Evolutionary conservation across 2,113 vertebrate species (phyloP).

Genomic region (Phocoena sinus): DNA sequence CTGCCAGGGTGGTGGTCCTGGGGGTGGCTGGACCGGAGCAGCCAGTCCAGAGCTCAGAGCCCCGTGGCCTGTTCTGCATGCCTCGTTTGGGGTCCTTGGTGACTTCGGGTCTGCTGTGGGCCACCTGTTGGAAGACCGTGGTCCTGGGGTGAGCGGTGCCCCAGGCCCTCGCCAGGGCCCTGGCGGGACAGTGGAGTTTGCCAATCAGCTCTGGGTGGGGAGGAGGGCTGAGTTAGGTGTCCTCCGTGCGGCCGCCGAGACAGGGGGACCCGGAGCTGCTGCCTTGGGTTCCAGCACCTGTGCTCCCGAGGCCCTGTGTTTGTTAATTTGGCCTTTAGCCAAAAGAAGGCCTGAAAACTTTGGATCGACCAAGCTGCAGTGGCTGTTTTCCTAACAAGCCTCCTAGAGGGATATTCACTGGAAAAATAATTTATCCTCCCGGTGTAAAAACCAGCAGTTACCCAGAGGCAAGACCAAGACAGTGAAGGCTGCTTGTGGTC

Average conservation of each 20-base stretch:
- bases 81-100: neutral
- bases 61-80: accelerated
- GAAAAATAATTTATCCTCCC: neutral
- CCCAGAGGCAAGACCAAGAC: neutral
- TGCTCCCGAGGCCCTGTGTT: neutral
- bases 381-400: neutral
- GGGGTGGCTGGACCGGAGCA: neutral
- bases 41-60: neutral
- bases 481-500: accelerated
- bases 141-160: too few species aligned
- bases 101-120: neutral
- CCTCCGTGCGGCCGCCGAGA: neutral
- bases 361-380: neutral
- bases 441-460: neutral
- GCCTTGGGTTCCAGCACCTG: neutral
- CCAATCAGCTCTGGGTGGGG: accelerated
- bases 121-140: neutral
- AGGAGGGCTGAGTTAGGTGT: neutral
- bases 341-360: neutral
- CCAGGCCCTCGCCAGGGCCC: accelerated
- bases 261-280: neutral
- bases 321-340: neutral
- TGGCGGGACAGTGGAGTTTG: neutral
- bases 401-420: neutral
- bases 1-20: neutral